Percentiles rank a stretch among this genome's conserved stretches.
Evolutionary conservation across 2,797 vertebrate species (phyloP).

Genomic region (Tolypeutes matacus): DNA sequence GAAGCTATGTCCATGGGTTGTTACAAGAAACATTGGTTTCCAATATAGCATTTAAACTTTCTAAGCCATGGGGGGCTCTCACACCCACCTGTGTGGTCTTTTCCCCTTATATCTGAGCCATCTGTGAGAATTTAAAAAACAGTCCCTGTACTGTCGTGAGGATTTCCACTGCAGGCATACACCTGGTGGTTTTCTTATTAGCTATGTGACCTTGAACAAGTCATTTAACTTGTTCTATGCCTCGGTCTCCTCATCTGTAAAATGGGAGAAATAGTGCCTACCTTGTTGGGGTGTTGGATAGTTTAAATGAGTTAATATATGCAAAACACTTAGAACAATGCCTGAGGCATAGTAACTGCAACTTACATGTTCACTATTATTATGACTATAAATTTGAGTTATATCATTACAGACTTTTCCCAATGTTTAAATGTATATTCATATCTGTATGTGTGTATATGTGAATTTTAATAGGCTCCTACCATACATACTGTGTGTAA

Average conservation of each 20-base stretch:
- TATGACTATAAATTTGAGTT: slow-evolving; percentile 29
- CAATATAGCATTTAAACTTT: background rate
- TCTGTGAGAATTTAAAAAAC: background rate
- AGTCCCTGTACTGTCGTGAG: background rate
- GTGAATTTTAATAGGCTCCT: slow-evolving; percentile 36
- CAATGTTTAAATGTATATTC: background rate
- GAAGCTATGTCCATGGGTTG: background rate
- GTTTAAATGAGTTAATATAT: slow-evolving; percentile 10
- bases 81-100: background rate
- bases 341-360: slow-evolving; percentile 13
- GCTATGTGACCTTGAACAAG: background rate
- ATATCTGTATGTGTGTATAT: background rate
- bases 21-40: slow-evolving; percentile 15
- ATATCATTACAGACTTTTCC: slow-evolving; percentile 28
- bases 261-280: background rate
- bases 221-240: background rate
- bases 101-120: background rate
- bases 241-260: background rate
- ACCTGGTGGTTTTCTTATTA: background rate
- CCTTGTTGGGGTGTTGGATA: background rate
- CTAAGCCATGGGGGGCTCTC: background rate
- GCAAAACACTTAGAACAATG: slow-evolving; percentile 15
- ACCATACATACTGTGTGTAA: background rate
- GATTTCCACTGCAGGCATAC: background rate
- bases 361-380: background rate